phyloP scores from a whole-genome alignment of 2,888 invertebrate genomes.

The Xestoiulus laeticollis region DNA sequence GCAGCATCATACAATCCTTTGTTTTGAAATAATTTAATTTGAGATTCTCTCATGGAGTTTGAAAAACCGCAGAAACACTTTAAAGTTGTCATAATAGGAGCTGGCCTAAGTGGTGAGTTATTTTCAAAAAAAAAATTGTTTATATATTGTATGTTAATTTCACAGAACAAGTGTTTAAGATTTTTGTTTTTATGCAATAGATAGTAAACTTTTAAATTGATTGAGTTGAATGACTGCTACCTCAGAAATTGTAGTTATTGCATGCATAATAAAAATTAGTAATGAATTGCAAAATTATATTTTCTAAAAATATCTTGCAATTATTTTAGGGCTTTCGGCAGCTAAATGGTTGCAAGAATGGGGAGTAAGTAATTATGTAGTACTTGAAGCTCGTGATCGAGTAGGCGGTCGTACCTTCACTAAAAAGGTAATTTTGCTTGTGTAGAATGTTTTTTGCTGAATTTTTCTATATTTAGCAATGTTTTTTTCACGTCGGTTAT shows the following conservation, averaged over 20 bases:
- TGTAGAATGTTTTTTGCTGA: background rate
- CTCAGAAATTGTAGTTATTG: too few species aligned
- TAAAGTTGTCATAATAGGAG: constrained; percentile 28
- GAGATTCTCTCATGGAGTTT: background rate
- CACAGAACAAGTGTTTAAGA: too few species aligned
- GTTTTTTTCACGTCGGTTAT: background rate
- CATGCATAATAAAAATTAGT: too few species aligned
- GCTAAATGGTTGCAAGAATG: constrained; percentile 23
- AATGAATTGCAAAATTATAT: background rate
- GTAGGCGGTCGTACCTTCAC: background rate
- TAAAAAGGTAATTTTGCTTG: background rate
- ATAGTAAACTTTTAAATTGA: too few species aligned
- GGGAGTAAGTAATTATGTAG: background rate
- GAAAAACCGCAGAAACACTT: background rate
- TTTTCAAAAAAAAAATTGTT: background rate
- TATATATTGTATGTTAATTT: background rate
- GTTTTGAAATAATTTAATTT: background rate
- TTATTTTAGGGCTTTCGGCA: background rate
- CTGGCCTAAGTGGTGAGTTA: constrained; percentile 44
- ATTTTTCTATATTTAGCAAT: background rate
- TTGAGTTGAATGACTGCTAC: too few species aligned
- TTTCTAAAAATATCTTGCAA: background rate
- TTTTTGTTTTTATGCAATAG: too few species aligned
- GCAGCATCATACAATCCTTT: background rate
- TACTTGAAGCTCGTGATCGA: background rate